phyloP scores from a whole-genome alignment of 2,888 invertebrate species.

The Agrochola litura region DNA sequence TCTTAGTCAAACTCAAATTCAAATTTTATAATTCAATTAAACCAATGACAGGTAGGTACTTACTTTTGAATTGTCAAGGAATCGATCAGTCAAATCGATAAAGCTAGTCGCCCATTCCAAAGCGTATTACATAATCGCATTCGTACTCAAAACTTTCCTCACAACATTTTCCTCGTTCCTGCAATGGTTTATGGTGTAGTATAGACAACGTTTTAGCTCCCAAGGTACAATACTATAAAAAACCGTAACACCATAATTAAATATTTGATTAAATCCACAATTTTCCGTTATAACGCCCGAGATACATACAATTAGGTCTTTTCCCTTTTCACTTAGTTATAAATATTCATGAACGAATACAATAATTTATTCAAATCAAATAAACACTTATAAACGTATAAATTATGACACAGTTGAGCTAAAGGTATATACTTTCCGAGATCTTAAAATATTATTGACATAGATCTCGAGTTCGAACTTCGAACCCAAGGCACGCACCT shows the following conservation, averaged over 20 bases:
- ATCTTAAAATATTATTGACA: no score
- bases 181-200: background rate
- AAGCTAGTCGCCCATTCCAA: background rate
- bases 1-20: background rate
- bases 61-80: background rate
- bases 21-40: background rate
- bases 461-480: no score
- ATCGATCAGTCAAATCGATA: background rate
- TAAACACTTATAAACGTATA: background rate
- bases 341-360: constrained; percentile 47
- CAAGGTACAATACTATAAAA: background rate
- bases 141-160: no score
- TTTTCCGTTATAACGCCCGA: constrained; percentile 8
- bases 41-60: background rate
- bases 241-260: background rate
- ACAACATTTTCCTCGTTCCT: background rate
- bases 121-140: background rate
- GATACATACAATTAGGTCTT: constrained; percentile 32
- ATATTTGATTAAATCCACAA: background rate
- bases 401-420: no score
- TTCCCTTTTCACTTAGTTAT: constrained; percentile 44
- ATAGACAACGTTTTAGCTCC: background rate
- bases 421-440: no score
- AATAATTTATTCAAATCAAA: constrained; percentile 13
- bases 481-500: no score